Evolutionary conservation across 2,888 invertebrate species (phyloP).

Genomic region (Bugulina stolonifera): DNA sequence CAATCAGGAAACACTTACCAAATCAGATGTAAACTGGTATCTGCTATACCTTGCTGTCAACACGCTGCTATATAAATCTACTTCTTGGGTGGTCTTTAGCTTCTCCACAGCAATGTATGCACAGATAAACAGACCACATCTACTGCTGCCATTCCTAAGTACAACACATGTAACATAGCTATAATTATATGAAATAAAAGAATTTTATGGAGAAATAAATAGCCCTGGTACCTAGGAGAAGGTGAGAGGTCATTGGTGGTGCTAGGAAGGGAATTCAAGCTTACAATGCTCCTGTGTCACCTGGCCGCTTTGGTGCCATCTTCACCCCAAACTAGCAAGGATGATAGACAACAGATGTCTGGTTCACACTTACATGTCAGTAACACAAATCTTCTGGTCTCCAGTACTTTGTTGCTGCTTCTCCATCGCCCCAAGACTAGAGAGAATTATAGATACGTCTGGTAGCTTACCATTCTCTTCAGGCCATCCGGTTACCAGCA

Average conservation of each 20-base stretch:
- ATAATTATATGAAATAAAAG: no score
- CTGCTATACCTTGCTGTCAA: background rate
- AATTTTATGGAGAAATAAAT: no score
- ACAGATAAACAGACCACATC: background rate
- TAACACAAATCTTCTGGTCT: background rate
- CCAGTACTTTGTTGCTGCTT: background rate
- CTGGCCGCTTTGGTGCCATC: no score
- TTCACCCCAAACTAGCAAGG: no score
- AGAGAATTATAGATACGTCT: background rate
- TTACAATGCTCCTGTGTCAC: no score
- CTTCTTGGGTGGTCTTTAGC: background rate
- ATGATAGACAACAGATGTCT: no score
- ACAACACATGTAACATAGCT: no score
- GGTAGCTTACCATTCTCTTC: background rate
- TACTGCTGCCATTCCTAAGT: background rate
- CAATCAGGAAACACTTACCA: no score
- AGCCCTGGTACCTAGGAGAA: no score
- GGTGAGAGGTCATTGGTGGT: no score
- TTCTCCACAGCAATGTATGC: background rate
- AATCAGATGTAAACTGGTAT: background rate
- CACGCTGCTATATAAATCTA: background rate
- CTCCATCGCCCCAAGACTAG: background rate
- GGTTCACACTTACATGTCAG: background rate
- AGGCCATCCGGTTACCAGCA: background rate
- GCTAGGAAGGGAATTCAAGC: no score